A percentile compares a stretch with the other conserved stretches of the same genome.
phyloP scores from a whole-genome alignment of 2,888 invertebrate genomes.

The Cephalotes varians region DNA sequence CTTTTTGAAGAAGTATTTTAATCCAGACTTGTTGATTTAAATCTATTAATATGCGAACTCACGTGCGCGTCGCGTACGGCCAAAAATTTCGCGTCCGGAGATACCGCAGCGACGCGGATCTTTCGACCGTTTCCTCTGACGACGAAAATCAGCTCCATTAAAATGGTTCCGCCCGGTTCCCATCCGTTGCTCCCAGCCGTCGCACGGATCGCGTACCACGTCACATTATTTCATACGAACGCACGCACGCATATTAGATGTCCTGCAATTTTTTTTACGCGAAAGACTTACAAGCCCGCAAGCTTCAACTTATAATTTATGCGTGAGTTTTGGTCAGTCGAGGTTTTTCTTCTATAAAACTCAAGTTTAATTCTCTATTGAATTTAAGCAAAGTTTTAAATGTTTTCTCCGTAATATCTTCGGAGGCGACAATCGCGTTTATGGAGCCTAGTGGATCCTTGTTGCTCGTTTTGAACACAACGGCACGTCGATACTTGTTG shows the following conservation, averaged over 20 bases:
- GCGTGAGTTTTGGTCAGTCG: background rate
- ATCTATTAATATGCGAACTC: background rate
- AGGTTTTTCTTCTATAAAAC: background rate
- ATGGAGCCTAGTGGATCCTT: background rate
- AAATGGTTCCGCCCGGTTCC: constrained; percentile 79
- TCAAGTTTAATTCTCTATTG: background rate
- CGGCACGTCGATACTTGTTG: background rate
- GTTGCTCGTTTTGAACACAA: background rate
- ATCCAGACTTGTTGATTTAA: background rate
- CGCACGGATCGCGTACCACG: constrained; percentile 79
- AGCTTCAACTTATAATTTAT: background rate
- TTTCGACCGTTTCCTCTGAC: constrained; percentile 65
- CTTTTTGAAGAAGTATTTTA: background rate
- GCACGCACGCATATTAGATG: constrained; percentile 61
- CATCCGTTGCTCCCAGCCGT: constrained; percentile 79
- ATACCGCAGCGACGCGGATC: background rate
- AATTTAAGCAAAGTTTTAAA: background rate
- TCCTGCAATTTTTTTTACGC: constrained; percentile 2
- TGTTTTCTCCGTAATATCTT: background rate
- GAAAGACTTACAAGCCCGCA: background rate
- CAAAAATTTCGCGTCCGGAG: background rate
- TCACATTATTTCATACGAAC: constrained; percentile 74
- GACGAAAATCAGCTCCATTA: constrained; percentile 78
- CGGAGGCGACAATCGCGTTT: background rate
- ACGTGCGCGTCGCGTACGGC: background rate